Percentiles rank a stretch among this genome's conserved stretches.
Conservation (phyloP, 1,140 invertebrate species). For the Drosophila orena region DNA sequence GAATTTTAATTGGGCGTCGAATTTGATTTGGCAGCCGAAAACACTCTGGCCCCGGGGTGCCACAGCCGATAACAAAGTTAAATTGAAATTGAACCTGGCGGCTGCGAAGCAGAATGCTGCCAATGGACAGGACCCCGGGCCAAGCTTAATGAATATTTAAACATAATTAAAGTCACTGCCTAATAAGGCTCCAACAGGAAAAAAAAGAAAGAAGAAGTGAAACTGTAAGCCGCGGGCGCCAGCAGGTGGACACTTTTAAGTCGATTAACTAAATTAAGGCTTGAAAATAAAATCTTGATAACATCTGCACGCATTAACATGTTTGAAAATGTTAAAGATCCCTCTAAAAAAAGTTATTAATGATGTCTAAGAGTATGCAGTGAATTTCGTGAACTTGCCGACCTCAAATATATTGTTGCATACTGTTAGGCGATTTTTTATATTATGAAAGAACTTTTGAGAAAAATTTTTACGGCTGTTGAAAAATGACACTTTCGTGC, state of each 20-base stretch:
- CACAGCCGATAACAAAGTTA: conserved; percentile 50
- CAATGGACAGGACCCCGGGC: conserved; percentile 14
- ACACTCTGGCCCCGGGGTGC: conserved; percentile 9
- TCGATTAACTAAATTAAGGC: conserved; percentile 11
- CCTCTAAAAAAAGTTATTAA: too few species aligned
- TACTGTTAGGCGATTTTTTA: neutral
- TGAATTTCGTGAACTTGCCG: too few species aligned
- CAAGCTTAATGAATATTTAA: conserved; percentile 37
- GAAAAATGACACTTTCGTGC: neutral
- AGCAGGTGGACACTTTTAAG: conserved; percentile 14
- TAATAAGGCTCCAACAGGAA: neutral
- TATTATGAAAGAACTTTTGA: neutral
- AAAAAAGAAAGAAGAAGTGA: neutral
- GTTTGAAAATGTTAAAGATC: too few species aligned
- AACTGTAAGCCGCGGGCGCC: neutral
- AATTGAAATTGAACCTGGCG: conserved; percentile 49
- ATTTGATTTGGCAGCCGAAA: conserved; percentile 69
- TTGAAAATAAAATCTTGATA: neutral
- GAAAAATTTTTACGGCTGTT: neutral
- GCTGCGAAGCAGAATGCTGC: conserved; percentile 6
- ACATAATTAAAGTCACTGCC: conserved; percentile 25
- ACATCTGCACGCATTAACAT: too few species aligned
- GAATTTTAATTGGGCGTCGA: conserved; percentile 82
- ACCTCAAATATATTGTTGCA: neutral
- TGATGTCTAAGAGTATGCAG: too few species aligned